Percentiles rank a stretch among this genome's conserved stretches.
Evolutionary conservation across 2,797 vertebrate species (phyloP).

Genomic region (Gadopsis marmoratus): DNA sequence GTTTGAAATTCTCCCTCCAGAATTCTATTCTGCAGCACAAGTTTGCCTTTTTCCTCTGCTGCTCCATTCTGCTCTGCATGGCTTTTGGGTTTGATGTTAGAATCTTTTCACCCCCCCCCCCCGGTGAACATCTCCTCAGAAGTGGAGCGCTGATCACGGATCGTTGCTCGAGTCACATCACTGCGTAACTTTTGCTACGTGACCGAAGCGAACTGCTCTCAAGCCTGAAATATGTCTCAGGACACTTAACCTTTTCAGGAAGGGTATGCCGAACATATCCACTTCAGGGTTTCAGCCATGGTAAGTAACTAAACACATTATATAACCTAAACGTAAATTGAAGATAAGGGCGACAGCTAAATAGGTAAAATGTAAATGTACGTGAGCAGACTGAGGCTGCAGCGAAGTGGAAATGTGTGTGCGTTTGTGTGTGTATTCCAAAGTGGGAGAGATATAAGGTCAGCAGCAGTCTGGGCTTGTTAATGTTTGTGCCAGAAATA

Average conservation of each 20-base stretch:
- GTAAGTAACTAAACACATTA: not conserved
- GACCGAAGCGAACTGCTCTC: constrained; percentile 26
- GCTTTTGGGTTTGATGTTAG: constrained; percentile 24
- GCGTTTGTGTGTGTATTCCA: not conserved
- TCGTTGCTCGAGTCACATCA: constrained; percentile 33
- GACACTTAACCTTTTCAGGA: constrained; percentile 16
- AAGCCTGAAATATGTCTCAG: not conserved
- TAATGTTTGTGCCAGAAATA: constrained; percentile 4
- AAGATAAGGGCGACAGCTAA: not conserved
- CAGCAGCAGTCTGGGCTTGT: constrained; percentile 1
- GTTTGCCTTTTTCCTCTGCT: not conserved
- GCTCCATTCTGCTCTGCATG: constrained; percentile 24
- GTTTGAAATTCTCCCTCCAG: not conserved
- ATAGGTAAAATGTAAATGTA: constrained; percentile 31
- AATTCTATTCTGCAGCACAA: not conserved
- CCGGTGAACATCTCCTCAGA: constrained; percentile 23
- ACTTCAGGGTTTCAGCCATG: not conserved
- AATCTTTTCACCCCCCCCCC: not conserved
- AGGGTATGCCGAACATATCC: not conserved
- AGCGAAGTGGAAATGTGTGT: constrained; percentile 15
- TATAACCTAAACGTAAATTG: constrained; percentile 9
- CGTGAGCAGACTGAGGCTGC: not conserved
- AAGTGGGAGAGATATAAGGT: not conserved
- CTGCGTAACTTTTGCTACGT: not conserved
- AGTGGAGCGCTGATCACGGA: constrained; percentile 16